A percentile compares a stretch with the other conserved stretches of the same genome.
These are phyloP conservation scores for Myotis myotis DNA, from an alignment of 2,797 vertebrate species.

Conservation along the genomic window DNA sequence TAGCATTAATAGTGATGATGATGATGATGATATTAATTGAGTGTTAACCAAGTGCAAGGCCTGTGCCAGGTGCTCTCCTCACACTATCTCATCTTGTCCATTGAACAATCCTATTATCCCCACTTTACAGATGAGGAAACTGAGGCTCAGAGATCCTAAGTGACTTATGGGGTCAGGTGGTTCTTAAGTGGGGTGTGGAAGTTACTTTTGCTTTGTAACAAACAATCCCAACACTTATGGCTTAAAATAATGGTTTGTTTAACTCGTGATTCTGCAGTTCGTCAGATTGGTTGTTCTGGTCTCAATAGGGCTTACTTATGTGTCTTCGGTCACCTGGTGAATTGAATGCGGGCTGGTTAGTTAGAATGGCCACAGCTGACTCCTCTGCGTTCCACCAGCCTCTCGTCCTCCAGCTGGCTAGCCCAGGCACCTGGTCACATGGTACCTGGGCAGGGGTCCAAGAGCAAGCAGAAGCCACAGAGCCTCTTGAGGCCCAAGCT, in stretches of 20 bases:
- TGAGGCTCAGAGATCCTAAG: background rate
- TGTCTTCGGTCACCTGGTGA: background rate
- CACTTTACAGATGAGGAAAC: background rate
- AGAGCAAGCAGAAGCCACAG: background rate
- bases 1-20: background rate
- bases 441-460: background rate
- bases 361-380: background rate
- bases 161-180: background rate
- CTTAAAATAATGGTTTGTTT: background rate
- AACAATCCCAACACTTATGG: accelerated
- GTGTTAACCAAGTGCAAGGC: background rate
- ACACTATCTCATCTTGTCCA: background rate
- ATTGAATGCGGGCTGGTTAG: background rate
- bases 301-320: background rate
- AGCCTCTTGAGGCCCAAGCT: background rate
- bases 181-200: background rate
- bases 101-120: background rate
- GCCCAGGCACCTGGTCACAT: background rate
- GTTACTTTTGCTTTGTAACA: background rate
- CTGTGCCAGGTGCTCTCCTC: background rate
- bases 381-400: background rate
- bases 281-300: background rate
- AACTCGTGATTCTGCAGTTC: background rate
- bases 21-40: too few relatives aligned
- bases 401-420: background rate